Conservation (phyloP, 2,113 vertebrate species). For the Mesoclemmys tuberculata region DNA sequence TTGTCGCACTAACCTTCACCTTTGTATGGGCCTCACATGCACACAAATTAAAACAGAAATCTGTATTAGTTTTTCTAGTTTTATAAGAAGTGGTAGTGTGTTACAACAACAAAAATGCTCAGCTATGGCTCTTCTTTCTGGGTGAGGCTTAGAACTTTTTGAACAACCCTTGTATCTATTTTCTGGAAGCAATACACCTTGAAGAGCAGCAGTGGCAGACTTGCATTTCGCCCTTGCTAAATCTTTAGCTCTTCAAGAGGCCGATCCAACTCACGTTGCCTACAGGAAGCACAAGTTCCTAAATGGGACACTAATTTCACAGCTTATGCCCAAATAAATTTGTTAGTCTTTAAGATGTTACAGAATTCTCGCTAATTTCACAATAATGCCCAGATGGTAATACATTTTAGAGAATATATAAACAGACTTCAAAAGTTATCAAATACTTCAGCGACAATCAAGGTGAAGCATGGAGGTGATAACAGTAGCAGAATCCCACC, state of each 20-base stretch:
- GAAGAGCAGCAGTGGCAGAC: not conserved
- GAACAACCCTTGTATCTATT: too few species aligned
- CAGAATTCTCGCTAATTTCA: not conserved
- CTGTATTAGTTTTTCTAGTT: too few species aligned
- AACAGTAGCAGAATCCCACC: not conserved
- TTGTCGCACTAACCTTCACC: too few species aligned
- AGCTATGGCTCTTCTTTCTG: too few species aligned
- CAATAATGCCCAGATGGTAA: conserved; percentile 23
- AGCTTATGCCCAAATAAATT: not conserved
- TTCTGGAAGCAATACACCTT: not conserved
- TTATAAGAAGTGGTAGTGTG: too few species aligned
- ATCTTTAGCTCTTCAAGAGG: not conserved
- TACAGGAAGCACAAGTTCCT: conserved; percentile 1
- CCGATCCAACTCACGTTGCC: not conserved
- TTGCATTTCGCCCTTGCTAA: not conserved
- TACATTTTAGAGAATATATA: conserved; percentile 21
- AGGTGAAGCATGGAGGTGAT: not conserved
- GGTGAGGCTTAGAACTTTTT: too few species aligned
- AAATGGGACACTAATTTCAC: conserved; percentile 3
- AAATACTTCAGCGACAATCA: conserved; percentile 9
- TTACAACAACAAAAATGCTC: too few species aligned
- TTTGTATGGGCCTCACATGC: too few species aligned
- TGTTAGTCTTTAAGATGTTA: too few species aligned
- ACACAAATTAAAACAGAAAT: too few species aligned
- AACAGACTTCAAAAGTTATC: not conserved